Evolutionary conservation across 2,797 vertebrate genomes (phyloP).

Genomic region (Columba guinea): DNA sequence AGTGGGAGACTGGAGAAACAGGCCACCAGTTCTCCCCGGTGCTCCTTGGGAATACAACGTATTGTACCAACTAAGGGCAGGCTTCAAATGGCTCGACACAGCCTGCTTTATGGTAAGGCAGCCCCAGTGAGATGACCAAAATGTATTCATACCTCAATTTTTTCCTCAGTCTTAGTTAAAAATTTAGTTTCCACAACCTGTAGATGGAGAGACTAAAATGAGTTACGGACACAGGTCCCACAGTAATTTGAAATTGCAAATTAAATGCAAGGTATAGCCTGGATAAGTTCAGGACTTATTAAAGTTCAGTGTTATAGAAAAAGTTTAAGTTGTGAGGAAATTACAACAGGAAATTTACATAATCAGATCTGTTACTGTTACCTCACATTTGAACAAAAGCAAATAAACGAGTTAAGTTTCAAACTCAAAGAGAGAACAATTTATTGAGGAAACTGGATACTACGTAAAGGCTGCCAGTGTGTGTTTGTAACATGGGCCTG

Average conservation of each 20-base stretch:
- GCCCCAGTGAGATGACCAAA: neutral
- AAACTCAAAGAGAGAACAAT: neutral
- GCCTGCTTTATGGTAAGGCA: neutral
- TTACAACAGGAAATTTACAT: neutral
- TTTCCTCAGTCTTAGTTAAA: neutral
- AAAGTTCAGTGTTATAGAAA: neutral
- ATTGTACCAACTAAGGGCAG: neutral
- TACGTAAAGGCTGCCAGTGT: no score
- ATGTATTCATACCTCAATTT: neutral
- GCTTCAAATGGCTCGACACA: neutral
- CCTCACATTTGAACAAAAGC: neutral
- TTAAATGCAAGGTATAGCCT: neutral
- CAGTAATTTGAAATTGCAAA: neutral
- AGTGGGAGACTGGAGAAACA: neutral
- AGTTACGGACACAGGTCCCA: neutral
- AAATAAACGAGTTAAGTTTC: neutral
- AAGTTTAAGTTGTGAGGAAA: neutral
- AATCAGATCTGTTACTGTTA: neutral
- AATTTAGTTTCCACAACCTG: neutral
- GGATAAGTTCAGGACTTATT: neutral
- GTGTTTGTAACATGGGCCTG: neutral
- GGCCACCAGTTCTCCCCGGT: neutral
- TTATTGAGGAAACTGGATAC: neutral
- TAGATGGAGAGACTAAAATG: neutral
- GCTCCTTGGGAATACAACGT: neutral